phyloP scores from a whole-genome alignment of 2,797 vertebrate species.

The Choloepus didactylus region DNA sequence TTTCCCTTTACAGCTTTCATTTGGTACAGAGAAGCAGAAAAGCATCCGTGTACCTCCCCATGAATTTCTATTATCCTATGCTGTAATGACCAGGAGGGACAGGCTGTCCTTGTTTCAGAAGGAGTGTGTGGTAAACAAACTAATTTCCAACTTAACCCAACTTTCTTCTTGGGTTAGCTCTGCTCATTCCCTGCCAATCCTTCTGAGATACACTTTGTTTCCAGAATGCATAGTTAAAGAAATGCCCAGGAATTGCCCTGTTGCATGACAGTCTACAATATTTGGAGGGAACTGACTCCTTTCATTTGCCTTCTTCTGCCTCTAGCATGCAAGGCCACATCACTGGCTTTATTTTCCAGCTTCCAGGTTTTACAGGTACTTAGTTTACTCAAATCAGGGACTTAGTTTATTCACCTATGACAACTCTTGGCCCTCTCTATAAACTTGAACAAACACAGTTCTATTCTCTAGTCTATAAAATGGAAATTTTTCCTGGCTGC shows the following conservation, averaged over 20 bases:
- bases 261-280: not conserved
- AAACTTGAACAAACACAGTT: constrained; percentile 12
- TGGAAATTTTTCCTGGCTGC: constrained; percentile 30
- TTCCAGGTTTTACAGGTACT: not conserved
- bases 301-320: not conserved
- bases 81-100: not conserved
- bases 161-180: not conserved
- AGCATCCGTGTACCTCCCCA: not conserved
- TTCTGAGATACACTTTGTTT: not conserved
- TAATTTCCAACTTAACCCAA: not conserved
- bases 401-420: not conserved
- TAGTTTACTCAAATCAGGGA: not conserved
- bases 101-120: not conserved
- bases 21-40: constrained; percentile 31
- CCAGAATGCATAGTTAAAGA: not conserved
- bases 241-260: not conserved
- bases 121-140: not conserved
- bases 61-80: not conserved
- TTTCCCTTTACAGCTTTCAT: constrained; percentile 10
- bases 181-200: not conserved
- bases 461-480: constrained; percentile 52
- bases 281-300: not conserved
- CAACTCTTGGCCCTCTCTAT: not conserved
- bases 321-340: not conserved
- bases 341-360: not conserved